Evolutionary conservation across 1,140 invertebrate genomes (phyloP), one percentile per base, ranked within the genome.

Genomic region (Teleogryllus occipitalis): DNA sequence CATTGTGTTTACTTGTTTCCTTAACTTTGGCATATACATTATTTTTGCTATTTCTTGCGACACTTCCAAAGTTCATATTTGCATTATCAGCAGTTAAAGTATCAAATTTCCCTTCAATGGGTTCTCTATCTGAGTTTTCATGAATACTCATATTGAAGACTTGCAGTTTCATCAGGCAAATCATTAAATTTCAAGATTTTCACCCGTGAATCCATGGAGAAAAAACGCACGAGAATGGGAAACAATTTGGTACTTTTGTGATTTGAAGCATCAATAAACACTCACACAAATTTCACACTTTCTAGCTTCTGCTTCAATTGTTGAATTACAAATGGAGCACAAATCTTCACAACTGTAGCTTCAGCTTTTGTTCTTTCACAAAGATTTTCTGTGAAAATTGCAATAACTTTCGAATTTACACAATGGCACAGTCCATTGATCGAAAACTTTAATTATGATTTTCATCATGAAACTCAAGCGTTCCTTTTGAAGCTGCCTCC

Each of bases 31-130:
- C 54, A 18, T 72, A 72, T 72, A 72, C 8, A 72, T 72, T 72
- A 18, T 72, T 72, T 72, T 72, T 72, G 54, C 54, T 18, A 12
- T 72, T 72, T 72, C 54, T 72, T 72, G 8, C 54, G n/a, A 80
- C 7, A n/a, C n/a, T n/a, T n/a, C n/a, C n/a, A n/a, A n/a, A n/a
- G n/a, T n/a, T n/a, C n/a, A 49, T 77, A 72, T 81, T 81, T 74
- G 80, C 39, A 65, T 81, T 81, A 74, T 81, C 80, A 47, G 80
- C 80, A 79, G 72, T 80, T n/a, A 81, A 65, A 18, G 39, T 74
- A 72, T 80, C 21, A 8, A 81, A 14, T 74, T 81, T 81, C 22
- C 80, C 79, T 21, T 49, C 21, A 75, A 49, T 72, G 8, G 39
- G 54, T 77, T 22, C 27, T 72, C 18, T 81, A 77, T 27, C 77